Evolutionary conservation across 1,140 invertebrate genomes (phyloP).

Genomic region (Rhopalosiphum maidis): DNA sequence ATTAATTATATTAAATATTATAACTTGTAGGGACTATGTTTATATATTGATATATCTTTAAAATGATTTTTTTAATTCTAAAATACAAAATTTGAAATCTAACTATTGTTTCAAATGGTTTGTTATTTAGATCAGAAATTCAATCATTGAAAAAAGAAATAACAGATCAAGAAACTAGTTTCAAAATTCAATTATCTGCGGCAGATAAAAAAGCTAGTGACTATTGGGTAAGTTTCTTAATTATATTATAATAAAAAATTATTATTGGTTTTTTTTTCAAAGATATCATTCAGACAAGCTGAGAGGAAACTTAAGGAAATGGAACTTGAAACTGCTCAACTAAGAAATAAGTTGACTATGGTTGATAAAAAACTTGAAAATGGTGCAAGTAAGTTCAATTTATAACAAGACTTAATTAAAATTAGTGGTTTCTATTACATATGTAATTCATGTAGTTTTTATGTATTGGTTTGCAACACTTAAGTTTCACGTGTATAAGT

Average conservation of each 20-base stretch:
- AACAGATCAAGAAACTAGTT: slow-evolving; percentile 77
- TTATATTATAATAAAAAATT: not conserved
- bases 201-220: slow-evolving; percentile 70
- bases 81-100: not conserved
- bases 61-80: too few species aligned
- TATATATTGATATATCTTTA: too few species aligned
- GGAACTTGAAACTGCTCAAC: slow-evolving; percentile 74
- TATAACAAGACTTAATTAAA: not conserved
- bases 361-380: slow-evolving; percentile 64
- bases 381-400: slow-evolving; percentile 40
- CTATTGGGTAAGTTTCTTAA: slow-evolving; percentile 41
- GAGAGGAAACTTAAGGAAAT: slow-evolving; percentile 79
- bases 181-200: slow-evolving; percentile 76
- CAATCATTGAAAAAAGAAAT: slow-evolving; percentile 80
- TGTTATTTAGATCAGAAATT: slow-evolving; percentile 70
- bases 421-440: not conserved
- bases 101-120: not conserved
- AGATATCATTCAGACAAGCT: slow-evolving; percentile 74
- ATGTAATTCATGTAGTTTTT: too few species aligned
- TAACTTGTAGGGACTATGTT: too few species aligned
- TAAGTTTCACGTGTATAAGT: too few species aligned
- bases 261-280: slow-evolving; percentile 16
- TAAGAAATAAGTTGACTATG: slow-evolving; percentile 75
- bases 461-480: too few species aligned
- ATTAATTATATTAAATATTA: too few species aligned